phyloP scores from a whole-genome alignment of 1,140 invertebrate species.

The Leptopilina clavipes region DNA sequence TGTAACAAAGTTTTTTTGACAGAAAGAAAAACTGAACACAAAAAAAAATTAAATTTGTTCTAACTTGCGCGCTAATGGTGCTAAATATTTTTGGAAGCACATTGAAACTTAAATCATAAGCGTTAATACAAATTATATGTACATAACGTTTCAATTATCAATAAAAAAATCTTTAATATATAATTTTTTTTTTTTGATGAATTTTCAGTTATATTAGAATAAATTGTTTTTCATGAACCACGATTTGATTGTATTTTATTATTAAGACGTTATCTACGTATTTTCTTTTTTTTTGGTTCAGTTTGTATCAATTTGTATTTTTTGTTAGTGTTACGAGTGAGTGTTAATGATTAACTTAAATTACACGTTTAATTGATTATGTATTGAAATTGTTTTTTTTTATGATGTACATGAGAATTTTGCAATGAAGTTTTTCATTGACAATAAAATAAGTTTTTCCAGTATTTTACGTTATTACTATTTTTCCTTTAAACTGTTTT shows the following conservation, averaged over 20 bases:
- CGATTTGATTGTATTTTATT: slow-evolving; percentile 13
- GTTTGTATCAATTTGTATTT: not conserved
- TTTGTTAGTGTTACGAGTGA: not conserved
- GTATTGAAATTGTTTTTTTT: slow-evolving; percentile 16
- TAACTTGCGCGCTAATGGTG: slow-evolving; percentile 1
- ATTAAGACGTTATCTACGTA: slow-evolving; percentile 17
- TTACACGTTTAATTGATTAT: not conserved
- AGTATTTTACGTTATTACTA: not conserved
- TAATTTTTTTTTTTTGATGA: slow-evolving; percentile 8
- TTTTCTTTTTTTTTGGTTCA: slow-evolving; percentile 1
- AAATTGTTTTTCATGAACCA: not conserved
- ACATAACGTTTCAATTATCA: not conserved
- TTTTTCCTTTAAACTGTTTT: not conserved
- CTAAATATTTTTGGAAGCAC: not conserved
- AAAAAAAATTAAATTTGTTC: not conserved
- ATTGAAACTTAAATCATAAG: not conserved
- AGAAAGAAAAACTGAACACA: not conserved
- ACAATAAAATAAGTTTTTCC: not conserved
- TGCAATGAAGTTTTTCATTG: slow-evolving; percentile 11
- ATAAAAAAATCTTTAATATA: slow-evolving; percentile 19
- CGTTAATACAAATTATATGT: not conserved
- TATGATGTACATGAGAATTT: not conserved
- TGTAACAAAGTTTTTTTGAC: not conserved
- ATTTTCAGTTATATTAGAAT: slow-evolving; percentile 14
- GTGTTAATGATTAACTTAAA: not conserved